These are phyloP conservation scores for Bombus sylvicola DNA, from an alignment of 1,140 invertebrate species.

Conservation along the genomic window DNA sequence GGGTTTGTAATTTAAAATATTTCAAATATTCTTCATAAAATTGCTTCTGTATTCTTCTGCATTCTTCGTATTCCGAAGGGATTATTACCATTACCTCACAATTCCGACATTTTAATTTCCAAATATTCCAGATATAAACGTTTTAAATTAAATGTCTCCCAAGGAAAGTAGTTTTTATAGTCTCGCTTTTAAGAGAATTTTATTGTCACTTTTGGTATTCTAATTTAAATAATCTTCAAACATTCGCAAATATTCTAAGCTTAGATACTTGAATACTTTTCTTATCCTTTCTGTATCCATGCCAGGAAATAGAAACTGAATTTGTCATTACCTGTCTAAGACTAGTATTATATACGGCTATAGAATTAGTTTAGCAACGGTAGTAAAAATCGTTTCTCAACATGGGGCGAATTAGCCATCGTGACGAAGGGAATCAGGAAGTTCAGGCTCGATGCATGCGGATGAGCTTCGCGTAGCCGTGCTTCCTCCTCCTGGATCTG, in stretches of 20 bases:
- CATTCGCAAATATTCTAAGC: background rate
- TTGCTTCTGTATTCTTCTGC: background rate
- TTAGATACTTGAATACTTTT: no score
- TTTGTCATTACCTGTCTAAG: background rate
- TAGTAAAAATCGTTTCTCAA: background rate
- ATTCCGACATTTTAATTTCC: background rate
- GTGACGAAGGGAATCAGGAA: conserved; percentile 33
- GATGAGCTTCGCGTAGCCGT: conserved; percentile 27
- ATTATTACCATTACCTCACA: background rate
- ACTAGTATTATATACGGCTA: background rate
- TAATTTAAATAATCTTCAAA: background rate
- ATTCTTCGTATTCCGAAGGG: background rate
- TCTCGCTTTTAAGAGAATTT: no score
- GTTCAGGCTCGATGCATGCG: conserved; percentile 45
- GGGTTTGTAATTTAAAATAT: no score
- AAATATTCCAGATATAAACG: background rate
- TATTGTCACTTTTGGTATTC: no score
- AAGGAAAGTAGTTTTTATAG: no score
- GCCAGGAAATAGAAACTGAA: background rate
- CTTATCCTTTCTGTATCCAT: no score
- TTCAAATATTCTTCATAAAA: background rate
- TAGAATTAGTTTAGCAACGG: background rate
- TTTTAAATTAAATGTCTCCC: background rate
- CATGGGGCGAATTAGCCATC: background rate
- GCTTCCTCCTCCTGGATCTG: conserved; percentile 57